Conservation (phyloP, 2,113 vertebrate species). For the Quiscalus mexicanus region DNA sequence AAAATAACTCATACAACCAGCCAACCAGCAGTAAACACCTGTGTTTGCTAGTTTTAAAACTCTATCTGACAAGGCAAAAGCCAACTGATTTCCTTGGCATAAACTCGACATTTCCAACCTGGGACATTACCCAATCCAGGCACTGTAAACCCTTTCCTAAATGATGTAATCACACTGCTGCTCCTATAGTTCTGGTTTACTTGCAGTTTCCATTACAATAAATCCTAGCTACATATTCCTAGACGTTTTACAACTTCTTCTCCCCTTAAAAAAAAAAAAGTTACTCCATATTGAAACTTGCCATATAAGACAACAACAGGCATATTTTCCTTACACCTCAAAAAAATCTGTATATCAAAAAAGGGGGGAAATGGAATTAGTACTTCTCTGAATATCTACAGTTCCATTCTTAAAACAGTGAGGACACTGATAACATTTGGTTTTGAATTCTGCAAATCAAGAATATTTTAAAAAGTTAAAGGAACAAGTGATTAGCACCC, state of each 20-base stretch:
- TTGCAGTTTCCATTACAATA: constrained; percentile 58
- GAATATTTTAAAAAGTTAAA: not conserved
- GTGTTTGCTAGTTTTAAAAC: constrained; percentile 6
- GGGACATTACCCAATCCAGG: not conserved
- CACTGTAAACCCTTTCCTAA: constrained; percentile 32
- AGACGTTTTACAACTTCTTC: constrained; percentile 11
- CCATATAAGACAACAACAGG: not conserved
- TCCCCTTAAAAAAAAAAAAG: not conserved
- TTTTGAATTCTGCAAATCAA: not conserved
- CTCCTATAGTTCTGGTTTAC: constrained; percentile 40
- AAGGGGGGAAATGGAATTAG: not conserved
- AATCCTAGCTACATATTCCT: constrained; percentile 19
- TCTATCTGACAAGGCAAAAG: constrained; percentile 27
- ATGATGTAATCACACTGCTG: constrained; percentile 29
- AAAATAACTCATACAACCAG: not conserved
- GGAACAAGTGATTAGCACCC: not conserved
- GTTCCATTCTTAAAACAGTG: not conserved
- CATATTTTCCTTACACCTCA: not conserved
- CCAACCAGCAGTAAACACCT: not conserved
- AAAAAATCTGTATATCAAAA: not conserved
- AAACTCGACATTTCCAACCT: constrained; percentile 6
- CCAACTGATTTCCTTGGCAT: constrained; percentile 55
- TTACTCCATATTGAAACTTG: not conserved
- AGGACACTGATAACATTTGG: not conserved
- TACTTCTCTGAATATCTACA: not conserved